Percentiles rank a stretch among this genome's conserved stretches.
Conservation (phyloP, 2,797 vertebrate species). For the Pangasius krempfi region DNA sequence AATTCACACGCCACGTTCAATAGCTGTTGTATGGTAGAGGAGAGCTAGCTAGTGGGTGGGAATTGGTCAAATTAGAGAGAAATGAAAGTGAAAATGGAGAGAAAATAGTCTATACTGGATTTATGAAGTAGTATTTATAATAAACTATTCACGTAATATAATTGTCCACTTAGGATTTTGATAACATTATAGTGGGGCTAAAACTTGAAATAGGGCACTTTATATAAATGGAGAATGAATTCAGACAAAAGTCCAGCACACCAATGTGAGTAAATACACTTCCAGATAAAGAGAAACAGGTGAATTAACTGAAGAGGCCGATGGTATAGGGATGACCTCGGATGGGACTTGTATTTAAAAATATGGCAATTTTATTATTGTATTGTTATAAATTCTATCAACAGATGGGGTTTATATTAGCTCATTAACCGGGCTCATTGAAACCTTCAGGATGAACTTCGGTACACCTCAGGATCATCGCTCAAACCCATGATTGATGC, state of each 20-base stretch:
- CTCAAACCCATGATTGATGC: conserved; percentile 3
- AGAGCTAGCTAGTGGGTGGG: background rate
- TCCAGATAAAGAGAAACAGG: background rate
- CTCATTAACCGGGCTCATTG: background rate
- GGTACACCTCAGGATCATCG: conserved; percentile 13
- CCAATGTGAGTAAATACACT: background rate
- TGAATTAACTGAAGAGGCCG: background rate
- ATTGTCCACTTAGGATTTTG: background rate
- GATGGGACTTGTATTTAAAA: background rate
- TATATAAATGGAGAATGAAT: background rate
- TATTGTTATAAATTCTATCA: background rate
- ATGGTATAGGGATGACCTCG: background rate
- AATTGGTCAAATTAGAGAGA: background rate
- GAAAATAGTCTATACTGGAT: background rate
- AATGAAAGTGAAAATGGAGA: background rate
- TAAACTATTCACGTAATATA: background rate
- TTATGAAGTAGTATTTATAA: background rate
- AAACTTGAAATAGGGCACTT: background rate
- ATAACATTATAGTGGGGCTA: background rate
- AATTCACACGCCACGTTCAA: background rate
- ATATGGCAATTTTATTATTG: background rate
- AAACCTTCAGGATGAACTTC: conserved; percentile 22
- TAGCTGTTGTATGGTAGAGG: background rate
- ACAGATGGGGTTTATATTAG: background rate
- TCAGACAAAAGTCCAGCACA: background rate